Conservation (phyloP, 2,888 invertebrate species). For the Ernsta delagoae region DNA sequence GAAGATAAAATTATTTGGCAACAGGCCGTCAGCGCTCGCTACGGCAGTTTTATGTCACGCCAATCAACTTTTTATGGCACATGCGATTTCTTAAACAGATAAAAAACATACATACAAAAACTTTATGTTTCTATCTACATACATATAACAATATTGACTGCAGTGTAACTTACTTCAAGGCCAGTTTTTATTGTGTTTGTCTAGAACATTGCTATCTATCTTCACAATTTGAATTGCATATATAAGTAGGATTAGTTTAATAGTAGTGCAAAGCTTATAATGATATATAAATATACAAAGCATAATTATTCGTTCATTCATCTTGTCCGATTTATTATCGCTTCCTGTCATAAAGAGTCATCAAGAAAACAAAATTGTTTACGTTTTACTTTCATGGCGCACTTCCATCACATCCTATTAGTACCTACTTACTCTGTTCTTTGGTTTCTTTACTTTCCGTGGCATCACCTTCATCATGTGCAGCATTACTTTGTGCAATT, state of each 20-base stretch:
- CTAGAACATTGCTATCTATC: background rate
- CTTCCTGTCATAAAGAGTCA: background rate
- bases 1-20: constrained; percentile 57
- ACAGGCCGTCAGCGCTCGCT: constrained; percentile 49
- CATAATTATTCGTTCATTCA: background rate
- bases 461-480: constrained; percentile 57
- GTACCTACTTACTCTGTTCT: constrained; percentile 69
- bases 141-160: background rate
- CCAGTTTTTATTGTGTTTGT: constrained; percentile 2
- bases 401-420: constrained; percentile 49
- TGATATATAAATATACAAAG: too few species aligned
- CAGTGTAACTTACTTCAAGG: background rate
- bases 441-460: constrained; percentile 46
- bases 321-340: background rate
- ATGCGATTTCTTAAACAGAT: constrained; percentile 39
- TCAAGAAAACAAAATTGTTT: background rate
- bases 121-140: constrained; percentile 2
- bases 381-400: constrained; percentile 32
- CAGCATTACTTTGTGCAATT: constrained; percentile 52
- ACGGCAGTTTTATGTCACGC: constrained; percentile 49
- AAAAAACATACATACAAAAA: constrained; percentile 21
- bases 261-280: too few species aligned
- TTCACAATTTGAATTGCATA: background rate
- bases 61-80: constrained; percentile 42
- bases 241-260: too few species aligned